Percentiles rank a stretch among this genome's conserved stretches.
phyloP scores from a whole-genome alignment of 2,797 vertebrate species.

The Prionace glauca region DNA sequence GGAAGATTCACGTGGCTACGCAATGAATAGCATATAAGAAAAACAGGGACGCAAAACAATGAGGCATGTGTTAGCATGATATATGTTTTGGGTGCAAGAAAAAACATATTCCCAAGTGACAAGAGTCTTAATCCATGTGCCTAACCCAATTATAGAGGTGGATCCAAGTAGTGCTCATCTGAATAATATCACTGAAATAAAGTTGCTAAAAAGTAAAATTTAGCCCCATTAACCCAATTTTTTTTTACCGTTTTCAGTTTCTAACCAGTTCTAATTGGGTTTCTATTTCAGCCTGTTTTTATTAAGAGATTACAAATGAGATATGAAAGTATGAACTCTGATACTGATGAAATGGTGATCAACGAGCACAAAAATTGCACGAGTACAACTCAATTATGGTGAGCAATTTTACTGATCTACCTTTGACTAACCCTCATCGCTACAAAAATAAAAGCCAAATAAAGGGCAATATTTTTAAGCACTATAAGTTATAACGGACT shows the following conservation, averaged over 20 bases:
- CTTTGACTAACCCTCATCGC: not conserved
- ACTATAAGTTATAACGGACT: not conserved
- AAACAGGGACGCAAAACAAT: not conserved
- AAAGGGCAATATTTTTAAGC: not conserved
- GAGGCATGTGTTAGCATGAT: not conserved
- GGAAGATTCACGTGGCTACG: not conserved
- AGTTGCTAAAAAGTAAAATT: not conserved
- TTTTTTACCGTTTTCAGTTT: conserved; percentile 4
- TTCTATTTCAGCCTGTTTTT: not conserved
- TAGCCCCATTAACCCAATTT: not conserved
- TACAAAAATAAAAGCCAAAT: not conserved
- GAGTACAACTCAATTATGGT: not conserved
- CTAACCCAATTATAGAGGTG: not conserved
- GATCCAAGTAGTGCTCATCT: not conserved
- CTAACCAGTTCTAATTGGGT: not conserved
- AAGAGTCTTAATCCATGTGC: not conserved
- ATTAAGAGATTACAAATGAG: not conserved
- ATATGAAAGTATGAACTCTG: not conserved
- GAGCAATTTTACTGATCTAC: not conserved
- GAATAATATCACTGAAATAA: conserved; percentile 8
- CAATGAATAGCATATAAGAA: not conserved
- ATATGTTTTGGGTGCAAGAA: not conserved
- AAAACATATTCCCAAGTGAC: not conserved
- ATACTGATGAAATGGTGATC: not conserved
- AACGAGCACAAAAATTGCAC: not conserved